Percentiles rank a stretch among this genome's conserved stretches.
Evolutionary conservation across 2,113 vertebrate genomes (phyloP).

Genomic region (Cricetomys ansorgei): DNA sequence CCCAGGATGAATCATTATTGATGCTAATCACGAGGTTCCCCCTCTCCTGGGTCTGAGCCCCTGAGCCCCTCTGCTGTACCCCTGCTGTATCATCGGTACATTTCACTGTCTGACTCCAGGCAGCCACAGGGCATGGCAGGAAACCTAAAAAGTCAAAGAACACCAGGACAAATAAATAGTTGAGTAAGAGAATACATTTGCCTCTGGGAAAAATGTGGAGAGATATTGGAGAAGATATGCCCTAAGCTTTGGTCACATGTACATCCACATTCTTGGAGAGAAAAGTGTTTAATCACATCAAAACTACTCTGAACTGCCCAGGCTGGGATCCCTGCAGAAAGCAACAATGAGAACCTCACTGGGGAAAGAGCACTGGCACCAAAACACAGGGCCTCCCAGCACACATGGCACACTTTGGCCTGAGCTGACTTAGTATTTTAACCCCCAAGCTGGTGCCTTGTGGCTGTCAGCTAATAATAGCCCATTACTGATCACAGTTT

Average conservation of each 20-base stretch:
- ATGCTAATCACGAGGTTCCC: not conserved
- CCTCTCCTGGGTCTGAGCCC: not conserved
- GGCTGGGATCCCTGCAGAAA: not conserved
- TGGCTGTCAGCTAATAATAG: constrained; percentile 4
- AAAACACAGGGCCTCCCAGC: not conserved
- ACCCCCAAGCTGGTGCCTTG: not conserved
- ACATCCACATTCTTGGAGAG: not conserved
- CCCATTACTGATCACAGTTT: not conserved
- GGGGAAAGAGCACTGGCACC: not conserved
- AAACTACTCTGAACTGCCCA: not conserved
- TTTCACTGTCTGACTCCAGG: not conserved
- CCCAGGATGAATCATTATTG: not conserved
- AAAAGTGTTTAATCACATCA: not conserved
- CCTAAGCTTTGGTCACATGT: not conserved
- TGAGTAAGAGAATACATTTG: not conserved
- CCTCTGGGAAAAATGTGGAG: not conserved
- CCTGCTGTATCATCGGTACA: not conserved
- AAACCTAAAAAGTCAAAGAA: not conserved
- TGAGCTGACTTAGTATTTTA: not conserved
- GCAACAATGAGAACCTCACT: not conserved
- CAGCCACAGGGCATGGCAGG: not conserved
- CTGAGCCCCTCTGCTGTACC: not conserved
- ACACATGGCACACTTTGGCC: not conserved
- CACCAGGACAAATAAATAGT: not conserved
- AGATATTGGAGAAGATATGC: not conserved